Percentiles rank a stretch among this genome's conserved stretches.
Conservation (phyloP, 2,888 invertebrate species). For the Crossocerus cetratus region DNA sequence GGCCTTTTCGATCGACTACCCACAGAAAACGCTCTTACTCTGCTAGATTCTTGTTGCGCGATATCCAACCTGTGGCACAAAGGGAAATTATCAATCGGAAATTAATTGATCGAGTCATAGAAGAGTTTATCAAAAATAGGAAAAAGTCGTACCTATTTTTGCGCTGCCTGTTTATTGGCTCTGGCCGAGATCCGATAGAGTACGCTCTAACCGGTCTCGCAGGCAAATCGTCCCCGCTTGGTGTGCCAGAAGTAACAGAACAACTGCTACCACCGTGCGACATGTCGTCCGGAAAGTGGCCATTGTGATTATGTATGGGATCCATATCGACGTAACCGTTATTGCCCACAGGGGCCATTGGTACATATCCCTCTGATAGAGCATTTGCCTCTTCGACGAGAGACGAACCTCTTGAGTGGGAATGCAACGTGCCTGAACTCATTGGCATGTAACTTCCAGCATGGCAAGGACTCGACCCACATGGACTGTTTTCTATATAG, state of each 20-base stretch:
- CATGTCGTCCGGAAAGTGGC: constrained; percentile 76
- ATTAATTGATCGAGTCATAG: background rate
- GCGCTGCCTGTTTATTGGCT: constrained; percentile 79
- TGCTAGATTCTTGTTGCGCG: constrained; percentile 77
- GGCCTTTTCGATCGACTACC: constrained; percentile 83
- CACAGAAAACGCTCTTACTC: constrained; percentile 88
- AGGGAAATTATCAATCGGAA: background rate
- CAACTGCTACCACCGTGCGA: constrained; percentile 84
- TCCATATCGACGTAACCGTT: constrained; percentile 83
- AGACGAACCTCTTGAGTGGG: constrained; percentile 83
- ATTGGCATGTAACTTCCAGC: constrained; percentile 79
- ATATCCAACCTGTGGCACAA: constrained; percentile 69
- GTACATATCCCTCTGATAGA: constrained; percentile 80
- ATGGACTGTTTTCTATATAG: constrained; percentile 79
- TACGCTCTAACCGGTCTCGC: constrained; percentile 86
- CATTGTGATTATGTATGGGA: constrained; percentile 73
- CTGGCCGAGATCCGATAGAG: constrained; percentile 90
- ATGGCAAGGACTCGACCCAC: constrained; percentile 78
- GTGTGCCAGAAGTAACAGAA: constrained; percentile 88
- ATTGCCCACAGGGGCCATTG: constrained; percentile 81
- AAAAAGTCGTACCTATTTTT: constrained; percentile 71
- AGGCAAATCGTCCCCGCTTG: constrained; percentile 85
- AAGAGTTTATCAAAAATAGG: background rate
- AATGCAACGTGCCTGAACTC: constrained; percentile 77
- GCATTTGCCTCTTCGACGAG: constrained; percentile 78